A percentile compares a stretch with the other conserved stretches of the same genome.
These are phyloP conservation scores for Calyptomena viridis DNA, from an alignment of 2,113 vertebrate species.

Conservation along the genomic window DNA sequence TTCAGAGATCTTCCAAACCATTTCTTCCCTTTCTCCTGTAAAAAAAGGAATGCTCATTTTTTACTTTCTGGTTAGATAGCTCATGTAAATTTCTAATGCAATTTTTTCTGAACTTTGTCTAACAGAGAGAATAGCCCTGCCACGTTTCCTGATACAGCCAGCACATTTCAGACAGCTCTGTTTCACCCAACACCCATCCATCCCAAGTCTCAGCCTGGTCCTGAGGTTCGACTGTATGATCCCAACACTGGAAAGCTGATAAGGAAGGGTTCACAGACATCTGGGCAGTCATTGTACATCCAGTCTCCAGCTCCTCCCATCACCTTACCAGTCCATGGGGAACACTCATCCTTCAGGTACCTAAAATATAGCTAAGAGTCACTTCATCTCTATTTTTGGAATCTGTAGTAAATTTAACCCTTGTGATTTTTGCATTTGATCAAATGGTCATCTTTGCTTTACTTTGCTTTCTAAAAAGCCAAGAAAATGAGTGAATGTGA, in stretches of 20 bases:
- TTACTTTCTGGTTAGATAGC: neutral
- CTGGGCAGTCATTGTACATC: conserved; percentile 68
- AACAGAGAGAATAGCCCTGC: conserved; percentile 88
- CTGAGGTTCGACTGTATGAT: conserved; percentile 86
- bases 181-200: conserved; percentile 85
- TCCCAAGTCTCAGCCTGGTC: conserved; percentile 75
- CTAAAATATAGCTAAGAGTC: neutral
- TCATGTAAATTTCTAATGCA: neutral
- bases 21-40: neutral
- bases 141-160: conserved; percentile 78
- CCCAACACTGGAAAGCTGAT: conserved; percentile 93
- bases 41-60: neutral
- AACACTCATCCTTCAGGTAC: conserved; percentile 89
- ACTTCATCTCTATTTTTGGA: neutral
- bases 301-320: conserved; percentile 76
- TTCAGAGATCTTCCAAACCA: neutral
- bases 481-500: neutral
- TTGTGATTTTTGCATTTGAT: neutral
- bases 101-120: neutral
- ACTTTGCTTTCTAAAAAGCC: neutral
- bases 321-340: conserved; percentile 73
- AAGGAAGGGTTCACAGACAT: conserved; percentile 75
- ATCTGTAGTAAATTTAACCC: neutral
- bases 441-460: neutral
- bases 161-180: conserved; percentile 71